Conservation (phyloP, 2,888 invertebrate genomes). For the Adineta ricciae region DNA sequence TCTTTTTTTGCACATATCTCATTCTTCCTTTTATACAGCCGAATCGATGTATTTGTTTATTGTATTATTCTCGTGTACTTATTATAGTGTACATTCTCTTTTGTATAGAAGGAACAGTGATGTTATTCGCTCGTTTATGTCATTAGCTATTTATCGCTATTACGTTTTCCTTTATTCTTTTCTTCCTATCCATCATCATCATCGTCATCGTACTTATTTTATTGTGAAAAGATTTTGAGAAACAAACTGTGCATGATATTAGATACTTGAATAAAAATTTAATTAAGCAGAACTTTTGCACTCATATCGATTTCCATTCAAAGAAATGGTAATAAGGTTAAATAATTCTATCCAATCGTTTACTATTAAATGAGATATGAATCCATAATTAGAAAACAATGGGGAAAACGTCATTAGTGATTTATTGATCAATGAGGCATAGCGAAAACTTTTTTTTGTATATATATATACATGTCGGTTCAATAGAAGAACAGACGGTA, state of each 20-base stretch:
- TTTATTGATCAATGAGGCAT: not conserved
- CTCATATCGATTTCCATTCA: too few relatives aligned
- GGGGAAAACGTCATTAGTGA: not conserved
- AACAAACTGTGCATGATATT: not conserved
- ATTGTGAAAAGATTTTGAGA: not conserved
- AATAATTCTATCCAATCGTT: not conserved
- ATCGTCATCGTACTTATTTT: not conserved
- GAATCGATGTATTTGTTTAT: not conserved
- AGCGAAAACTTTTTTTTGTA: not conserved
- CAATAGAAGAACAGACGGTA: not conserved
- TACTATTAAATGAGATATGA: not conserved
- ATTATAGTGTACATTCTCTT: not conserved
- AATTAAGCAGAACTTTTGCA: not conserved
- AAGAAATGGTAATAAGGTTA: not conserved
- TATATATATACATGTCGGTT: too few relatives aligned
- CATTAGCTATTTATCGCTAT: not conserved
- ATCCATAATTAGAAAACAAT: not conserved
- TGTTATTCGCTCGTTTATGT: not conserved
- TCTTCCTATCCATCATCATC: not conserved
- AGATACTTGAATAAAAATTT: conserved; percentile 2
- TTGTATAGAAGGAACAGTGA: not conserved
- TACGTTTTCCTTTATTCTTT: not conserved
- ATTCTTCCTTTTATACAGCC: not conserved
- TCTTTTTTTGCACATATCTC: not conserved
- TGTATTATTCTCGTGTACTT: not conserved